These are phyloP conservation scores for Epinephelus cyanopodus DNA, from an alignment of 2,113 vertebrate species.

Conservation along the genomic window DNA sequence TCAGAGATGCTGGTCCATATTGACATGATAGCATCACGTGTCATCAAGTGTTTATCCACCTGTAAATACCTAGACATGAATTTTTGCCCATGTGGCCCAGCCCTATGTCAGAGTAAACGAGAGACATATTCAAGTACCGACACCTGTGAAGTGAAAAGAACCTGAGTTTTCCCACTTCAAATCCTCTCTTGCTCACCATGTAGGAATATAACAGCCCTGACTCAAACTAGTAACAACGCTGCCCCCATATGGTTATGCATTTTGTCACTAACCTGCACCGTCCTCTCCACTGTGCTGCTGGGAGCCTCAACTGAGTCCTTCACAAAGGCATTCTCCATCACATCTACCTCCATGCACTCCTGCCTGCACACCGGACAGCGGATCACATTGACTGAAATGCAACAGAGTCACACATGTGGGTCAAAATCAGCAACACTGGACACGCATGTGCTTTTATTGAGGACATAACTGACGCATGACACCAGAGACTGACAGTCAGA, in stretches of 20 bases:
- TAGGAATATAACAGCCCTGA: neutral
- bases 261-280: slow-evolving; percentile 87
- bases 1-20: too few relatives aligned
- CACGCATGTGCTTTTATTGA: neutral
- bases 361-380: slow-evolving; percentile 95
- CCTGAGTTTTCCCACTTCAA: neutral
- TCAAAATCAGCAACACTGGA: neutral
- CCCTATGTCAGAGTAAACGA: neutral
- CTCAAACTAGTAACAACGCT: slow-evolving; percentile 4
- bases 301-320: slow-evolving; percentile 94
- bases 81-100: too few relatives aligned
- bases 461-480: neutral
- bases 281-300: slow-evolving; percentile 95
- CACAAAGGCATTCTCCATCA: slow-evolving; percentile 96
- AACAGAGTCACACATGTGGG: slow-evolving; percentile 39
- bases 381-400: slow-evolving; percentile 89
- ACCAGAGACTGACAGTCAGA: neutral
- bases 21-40: too few relatives aligned
- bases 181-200: neutral
- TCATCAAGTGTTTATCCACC: too few relatives aligned
- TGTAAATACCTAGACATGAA: too few relatives aligned
- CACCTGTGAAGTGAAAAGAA: too few relatives aligned
- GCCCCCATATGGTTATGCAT: slow-evolving; percentile 3
- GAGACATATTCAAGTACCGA: neutral
- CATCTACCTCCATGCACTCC: slow-evolving; percentile 93